Evolutionary conservation across 2,888 invertebrate species (phyloP).

Genomic region (Cremastinae sp.): DNA sequence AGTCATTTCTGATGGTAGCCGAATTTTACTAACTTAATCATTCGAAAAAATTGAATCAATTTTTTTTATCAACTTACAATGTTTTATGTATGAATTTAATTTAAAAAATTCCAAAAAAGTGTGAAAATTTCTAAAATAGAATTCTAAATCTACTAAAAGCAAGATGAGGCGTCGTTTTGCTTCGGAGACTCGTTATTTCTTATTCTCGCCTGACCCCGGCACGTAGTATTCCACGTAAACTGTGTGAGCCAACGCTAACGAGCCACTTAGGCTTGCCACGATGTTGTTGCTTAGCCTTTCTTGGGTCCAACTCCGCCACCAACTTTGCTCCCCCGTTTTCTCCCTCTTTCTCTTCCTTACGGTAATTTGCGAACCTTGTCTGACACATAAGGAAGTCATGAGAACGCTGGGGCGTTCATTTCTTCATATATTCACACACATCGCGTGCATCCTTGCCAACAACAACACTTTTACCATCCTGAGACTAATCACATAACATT

Average conservation of each 20-base stretch:
- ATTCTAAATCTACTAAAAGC: constrained; percentile 12
- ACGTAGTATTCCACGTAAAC: constrained; percentile 53
- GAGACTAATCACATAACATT: constrained; percentile 49
- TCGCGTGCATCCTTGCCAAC: constrained; percentile 5
- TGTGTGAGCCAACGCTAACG: constrained; percentile 57
- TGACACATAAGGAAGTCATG: constrained; percentile 1
- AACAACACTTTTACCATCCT: constrained; percentile 27
- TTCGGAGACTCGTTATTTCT: constrained; percentile 42
- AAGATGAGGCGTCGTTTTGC: constrained; percentile 46
- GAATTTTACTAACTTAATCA: too few relatives aligned
- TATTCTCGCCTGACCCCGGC: constrained; percentile 29
- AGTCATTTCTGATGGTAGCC: too few relatives aligned
- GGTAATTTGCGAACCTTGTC: constrained; percentile 54
- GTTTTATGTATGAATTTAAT: too few relatives aligned
- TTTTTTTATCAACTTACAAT: too few relatives aligned
- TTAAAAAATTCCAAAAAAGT: neutral
- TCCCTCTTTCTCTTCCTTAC: neutral
- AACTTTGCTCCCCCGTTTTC: constrained; percentile 49
- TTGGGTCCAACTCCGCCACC: constrained; percentile 49
- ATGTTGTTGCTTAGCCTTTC: constrained; percentile 42
- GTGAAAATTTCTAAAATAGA: constrained; percentile 19
- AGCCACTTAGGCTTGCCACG: constrained; percentile 62
- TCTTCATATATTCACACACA: constrained; percentile 7
- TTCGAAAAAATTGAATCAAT: too few relatives aligned
- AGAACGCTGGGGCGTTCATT: constrained; percentile 11